A percentile compares a stretch with the other conserved stretches of the same genome.
Evolutionary conservation across 2,888 invertebrate genomes (phyloP).

Genomic region (Cyaniris semiargus): DNA sequence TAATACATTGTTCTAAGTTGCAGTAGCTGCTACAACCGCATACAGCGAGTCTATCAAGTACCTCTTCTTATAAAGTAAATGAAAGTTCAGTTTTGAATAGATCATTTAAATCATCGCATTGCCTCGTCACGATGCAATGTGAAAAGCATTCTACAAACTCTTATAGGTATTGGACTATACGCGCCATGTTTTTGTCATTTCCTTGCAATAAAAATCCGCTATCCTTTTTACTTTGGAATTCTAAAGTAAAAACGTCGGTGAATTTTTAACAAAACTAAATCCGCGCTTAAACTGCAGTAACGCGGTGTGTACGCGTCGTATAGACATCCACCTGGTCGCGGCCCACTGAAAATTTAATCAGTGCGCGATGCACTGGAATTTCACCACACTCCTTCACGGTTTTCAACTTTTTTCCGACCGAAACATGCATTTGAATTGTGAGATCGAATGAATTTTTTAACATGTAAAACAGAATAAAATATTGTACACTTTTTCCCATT

Average conservation of each 20-base stretch:
- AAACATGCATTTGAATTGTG: conserved; percentile 42
- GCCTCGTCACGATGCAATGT: too few species aligned
- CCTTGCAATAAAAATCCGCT: neutral
- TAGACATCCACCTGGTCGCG: conserved; percentile 39
- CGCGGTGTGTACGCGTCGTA: conserved; percentile 36
- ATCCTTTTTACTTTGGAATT: neutral
- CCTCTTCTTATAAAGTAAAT: too few species aligned
- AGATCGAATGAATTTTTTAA: conserved; percentile 38
- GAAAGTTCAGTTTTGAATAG: too few species aligned
- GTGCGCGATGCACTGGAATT: conserved; percentile 46
- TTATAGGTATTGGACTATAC: neutral
- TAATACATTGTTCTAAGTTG: too few species aligned
- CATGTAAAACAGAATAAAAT: conserved; percentile 31
- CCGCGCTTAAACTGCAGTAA: neutral
- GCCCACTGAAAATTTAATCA: conserved; percentile 50
- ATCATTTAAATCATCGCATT: too few species aligned
- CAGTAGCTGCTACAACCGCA: too few species aligned
- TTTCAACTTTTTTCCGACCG: conserved; percentile 42
- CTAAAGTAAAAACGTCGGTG: conserved; percentile 27
- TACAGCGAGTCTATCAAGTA: too few species aligned
- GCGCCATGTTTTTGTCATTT: neutral
- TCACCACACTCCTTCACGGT: conserved; percentile 44
- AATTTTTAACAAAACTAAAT: conserved; percentile 22
- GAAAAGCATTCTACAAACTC: too few species aligned
- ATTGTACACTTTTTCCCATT: conserved; percentile 31